Evolutionary conservation across 1,140 invertebrate species (phyloP), one percentile per base, ranked within the genome.

Genomic region (Magallana ariakensis): DNA sequence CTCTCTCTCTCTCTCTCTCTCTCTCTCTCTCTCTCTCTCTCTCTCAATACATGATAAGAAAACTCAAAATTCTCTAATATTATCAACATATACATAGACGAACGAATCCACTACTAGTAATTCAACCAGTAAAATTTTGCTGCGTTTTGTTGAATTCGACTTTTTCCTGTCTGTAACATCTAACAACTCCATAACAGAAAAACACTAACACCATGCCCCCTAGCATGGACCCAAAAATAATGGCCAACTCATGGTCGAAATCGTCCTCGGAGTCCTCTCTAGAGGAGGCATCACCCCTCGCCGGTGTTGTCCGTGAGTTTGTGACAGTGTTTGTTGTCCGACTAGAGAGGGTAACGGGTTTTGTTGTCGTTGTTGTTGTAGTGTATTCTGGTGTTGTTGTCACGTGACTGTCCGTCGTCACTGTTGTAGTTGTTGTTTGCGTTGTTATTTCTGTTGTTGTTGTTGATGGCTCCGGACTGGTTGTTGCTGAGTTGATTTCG

Each of bases 191-290:
- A 26, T 26, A 75, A 10, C 26, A 75, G 22, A 75, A 75, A 9
- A 75, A 10, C 22, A 19, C 22, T 26, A 75, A 26, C 66, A 75
- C 1, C 66, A 75, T 75, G 22, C 15, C 13, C 33, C 66, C 66
- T 33, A 75, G 33, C 66, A 75, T 75, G 22, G 66, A 75, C 66
- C 66, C 66, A 75, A 75, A 75, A 26, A 75, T 75, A 3, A 75
- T 75, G 66, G 66, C 66, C 22, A 75, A 75, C 6, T 75, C 66
- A 5, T 75, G 66, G 22, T 75, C 66, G 15, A 75, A 33, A 75
- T 26, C 15, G 10, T 75, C 66, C 15, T 9, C 22, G 7, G 66
- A 26, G 15, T 75, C 66, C 66, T 75, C 33, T 19, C 66, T 75
- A 46, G 33, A 46, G 33, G 33, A 46, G 22, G 66, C 7, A 5